These are phyloP conservation scores for Dryobota labecula DNA, from an alignment of 2,888 invertebrate genomes.

Conservation along the genomic window DNA sequence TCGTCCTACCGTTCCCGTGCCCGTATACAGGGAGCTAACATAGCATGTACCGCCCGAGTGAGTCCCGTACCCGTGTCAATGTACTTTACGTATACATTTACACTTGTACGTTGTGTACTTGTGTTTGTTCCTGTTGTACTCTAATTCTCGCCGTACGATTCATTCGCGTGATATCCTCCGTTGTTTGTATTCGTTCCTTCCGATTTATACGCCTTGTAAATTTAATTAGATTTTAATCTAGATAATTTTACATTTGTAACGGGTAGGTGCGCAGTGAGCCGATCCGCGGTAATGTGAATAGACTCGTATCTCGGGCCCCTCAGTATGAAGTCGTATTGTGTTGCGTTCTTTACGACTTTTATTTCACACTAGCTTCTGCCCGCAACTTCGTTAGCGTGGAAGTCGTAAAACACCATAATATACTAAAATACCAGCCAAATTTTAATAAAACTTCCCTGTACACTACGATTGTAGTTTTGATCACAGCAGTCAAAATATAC, in stretches of 20 bases:
- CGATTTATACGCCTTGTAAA: slow-evolving; percentile 45
- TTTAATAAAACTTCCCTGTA: too few species aligned
- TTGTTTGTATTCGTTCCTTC: slow-evolving; percentile 35
- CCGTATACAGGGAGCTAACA: background rate
- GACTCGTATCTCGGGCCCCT: background rate
- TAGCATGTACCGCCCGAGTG: background rate
- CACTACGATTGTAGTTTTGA: too few species aligned
- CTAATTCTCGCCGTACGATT: slow-evolving; percentile 20
- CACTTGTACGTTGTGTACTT: slow-evolving; percentile 9
- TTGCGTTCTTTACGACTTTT: slow-evolving; percentile 31
- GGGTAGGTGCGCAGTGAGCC: slow-evolving; percentile 4
- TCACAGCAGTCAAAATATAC: too few species aligned
- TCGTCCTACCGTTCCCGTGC: background rate
- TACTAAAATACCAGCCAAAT: too few species aligned
- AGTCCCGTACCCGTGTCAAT: background rate
- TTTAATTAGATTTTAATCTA: slow-evolving; percentile 57
- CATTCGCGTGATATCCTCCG: slow-evolving; percentile 28
- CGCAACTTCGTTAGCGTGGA: too few species aligned
- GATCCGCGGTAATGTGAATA: background rate
- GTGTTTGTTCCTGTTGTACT: slow-evolving; percentile 11
- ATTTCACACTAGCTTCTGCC: too few species aligned
- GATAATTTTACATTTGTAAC: slow-evolving; percentile 39
- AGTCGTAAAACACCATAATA: too few species aligned
- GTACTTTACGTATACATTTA: background rate
- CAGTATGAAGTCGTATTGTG: slow-evolving; percentile 19